Percentiles rank a stretch among this genome's conserved stretches.
These are phyloP conservation scores for Zaprionus vittiger DNA, from an alignment of 1,140 invertebrate species.

Conservation along the genomic window DNA sequence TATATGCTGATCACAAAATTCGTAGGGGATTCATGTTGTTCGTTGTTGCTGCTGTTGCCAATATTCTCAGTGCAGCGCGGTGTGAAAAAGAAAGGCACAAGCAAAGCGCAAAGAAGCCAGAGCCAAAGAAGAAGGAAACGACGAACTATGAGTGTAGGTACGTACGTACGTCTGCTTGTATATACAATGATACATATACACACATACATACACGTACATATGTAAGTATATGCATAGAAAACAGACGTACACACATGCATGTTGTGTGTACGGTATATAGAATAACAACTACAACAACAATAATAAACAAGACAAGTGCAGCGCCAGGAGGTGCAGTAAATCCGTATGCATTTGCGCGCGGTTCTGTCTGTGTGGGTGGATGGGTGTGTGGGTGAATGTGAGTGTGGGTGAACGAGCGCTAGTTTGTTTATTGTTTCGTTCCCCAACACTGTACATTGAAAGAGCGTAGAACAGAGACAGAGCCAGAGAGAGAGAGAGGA, in stretches of 20 bases:
- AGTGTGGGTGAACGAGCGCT: neutral
- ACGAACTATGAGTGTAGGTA: constrained; percentile 36
- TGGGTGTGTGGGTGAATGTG: constrained; percentile 9
- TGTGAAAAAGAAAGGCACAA: constrained; percentile 56
- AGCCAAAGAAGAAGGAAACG: constrained; percentile 52
- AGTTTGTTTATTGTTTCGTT: constrained; percentile 19
- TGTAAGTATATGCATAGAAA: constrained; percentile 21
- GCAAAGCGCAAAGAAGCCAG: constrained; percentile 56
- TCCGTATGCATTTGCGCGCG: constrained; percentile 6
- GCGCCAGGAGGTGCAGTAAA: constrained; percentile 28
- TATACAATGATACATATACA: constrained; percentile 6
- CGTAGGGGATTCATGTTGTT: constrained; percentile 34
- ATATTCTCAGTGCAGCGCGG: constrained; percentile 53
- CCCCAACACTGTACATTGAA: constrained; percentile 22
- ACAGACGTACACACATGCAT: neutral
- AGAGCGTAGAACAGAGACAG: too few relatives aligned
- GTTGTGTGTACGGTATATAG: constrained; percentile 12
- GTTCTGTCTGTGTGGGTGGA: constrained; percentile 1
- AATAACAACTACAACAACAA: constrained; percentile 30
- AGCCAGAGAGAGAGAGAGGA: too few relatives aligned
- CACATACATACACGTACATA: neutral
- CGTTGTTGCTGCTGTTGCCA: constrained; percentile 41
- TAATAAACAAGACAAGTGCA: constrained; percentile 34
- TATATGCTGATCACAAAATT: constrained; percentile 1
- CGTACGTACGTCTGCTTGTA: constrained; percentile 5